Evolutionary conservation across 2,113 vertebrate genomes (phyloP).

Genomic region (Solea senegalensis): DNA sequence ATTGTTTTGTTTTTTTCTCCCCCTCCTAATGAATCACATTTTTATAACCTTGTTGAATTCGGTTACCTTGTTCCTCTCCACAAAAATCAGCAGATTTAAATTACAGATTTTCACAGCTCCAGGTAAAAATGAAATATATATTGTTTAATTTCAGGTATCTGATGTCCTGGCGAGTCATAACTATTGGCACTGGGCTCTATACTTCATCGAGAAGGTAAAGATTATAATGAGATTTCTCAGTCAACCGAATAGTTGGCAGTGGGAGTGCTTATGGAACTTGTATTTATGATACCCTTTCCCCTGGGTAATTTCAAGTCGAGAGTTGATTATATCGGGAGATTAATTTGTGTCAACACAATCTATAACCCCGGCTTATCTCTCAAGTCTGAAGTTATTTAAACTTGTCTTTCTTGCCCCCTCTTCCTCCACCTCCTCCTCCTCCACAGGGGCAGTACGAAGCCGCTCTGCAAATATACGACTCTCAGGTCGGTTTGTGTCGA

Average conservation of each 20-base stretch:
- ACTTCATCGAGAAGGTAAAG: conserved; percentile 92
- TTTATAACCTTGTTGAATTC: neutral
- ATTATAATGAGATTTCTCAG: conserved; percentile 58
- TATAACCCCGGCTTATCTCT: conserved; percentile 37
- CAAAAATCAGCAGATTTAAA: neutral
- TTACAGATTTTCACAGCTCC: neutral
- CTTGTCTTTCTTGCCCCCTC: conserved; percentile 13
- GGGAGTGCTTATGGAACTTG: conserved; percentile 37
- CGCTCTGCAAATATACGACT: conserved; percentile 89
- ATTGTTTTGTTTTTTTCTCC: neutral
- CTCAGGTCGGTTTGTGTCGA: conserved; percentile 83
- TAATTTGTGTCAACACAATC: conserved; percentile 60
- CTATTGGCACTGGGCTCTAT: conserved; percentile 98
- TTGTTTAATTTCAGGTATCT: conserved; percentile 77
- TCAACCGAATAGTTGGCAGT: conserved; percentile 39
- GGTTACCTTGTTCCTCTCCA: neutral
- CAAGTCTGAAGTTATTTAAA: conserved; percentile 23
- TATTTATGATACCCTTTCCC: conserved; percentile 55
- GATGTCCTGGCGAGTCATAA: conserved; percentile 93
- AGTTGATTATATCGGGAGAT: conserved; percentile 65
- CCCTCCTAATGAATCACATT: neutral
- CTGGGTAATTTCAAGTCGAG: conserved; percentile 53
- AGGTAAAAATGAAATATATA: neutral
- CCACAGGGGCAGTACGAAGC: conserved; percentile 91
- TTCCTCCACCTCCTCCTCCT: conserved; percentile 8